Base-by-base conservation (phyloP, 2,888 invertebrate species). In the Danaus chrysippus region DNA sequence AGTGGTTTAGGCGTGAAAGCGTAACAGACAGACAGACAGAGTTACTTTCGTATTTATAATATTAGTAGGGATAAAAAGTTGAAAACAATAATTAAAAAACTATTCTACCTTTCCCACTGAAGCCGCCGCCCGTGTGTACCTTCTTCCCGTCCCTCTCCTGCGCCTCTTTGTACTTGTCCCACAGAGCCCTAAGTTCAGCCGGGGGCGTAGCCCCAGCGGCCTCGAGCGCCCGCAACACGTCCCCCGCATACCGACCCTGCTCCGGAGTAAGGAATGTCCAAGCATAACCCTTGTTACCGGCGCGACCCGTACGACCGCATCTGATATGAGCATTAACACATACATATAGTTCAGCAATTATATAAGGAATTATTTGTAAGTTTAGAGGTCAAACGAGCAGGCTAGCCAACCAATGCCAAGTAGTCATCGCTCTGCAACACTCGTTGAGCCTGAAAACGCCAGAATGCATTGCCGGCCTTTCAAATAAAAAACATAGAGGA, bases 201-300 rank as follows among this genome's bases (percentile, higher is more conserved):
- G 99, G 97, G 0, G 98, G 94, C 0, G 92, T 76, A 0, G 94
- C 92, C 9, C 94, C 93, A 0, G 98, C 97, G 46, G 96, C 84
- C 78, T 99, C 99, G 67, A 99, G 92, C 0, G 99, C 99, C 57
- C 97, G 93, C 59, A 98, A 91, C 65, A 99, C 94, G 80, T 99
- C 99, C 10, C 98, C 98, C 0, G 98, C 95, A 88, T 98, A 97
- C 59, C 96, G 92, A 13, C 97, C 97, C 82, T 99, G 99, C 67
- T 99, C 98, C 0, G 96, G 95, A 0, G 98, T 97, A 9, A 99
- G 93, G 83, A 99, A 99, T 0, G 99, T 99, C 92, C 97, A 99
- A 0, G 99, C 99, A 84, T 93, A 97, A 6, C 99, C 99, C 82
- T 98, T 98, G 83, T 98, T 98, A 0, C 99, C 99, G 0, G 97